Evolutionary conservation across 1,140 invertebrate genomes (phyloP).

Genomic region (Pogonomyrmex californicus): DNA sequence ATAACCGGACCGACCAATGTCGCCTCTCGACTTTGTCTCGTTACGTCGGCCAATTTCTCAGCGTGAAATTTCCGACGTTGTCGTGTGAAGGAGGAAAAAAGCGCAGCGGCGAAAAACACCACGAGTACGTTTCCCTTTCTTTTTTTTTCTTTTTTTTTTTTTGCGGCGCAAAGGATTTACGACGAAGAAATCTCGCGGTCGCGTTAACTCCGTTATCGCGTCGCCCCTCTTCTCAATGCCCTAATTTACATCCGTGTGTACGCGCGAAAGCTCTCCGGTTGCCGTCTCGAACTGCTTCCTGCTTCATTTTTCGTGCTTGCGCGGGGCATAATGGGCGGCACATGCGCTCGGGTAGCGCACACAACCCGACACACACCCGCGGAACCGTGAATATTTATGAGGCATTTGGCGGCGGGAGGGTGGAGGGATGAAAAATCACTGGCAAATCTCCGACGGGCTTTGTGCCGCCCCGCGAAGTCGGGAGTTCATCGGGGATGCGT

Average conservation of each 20-base stretch:
- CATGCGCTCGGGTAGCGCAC: conserved; percentile 11
- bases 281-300: conserved; percentile 24
- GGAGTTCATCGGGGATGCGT: conserved; percentile 48
- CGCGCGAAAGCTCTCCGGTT: conserved; percentile 38
- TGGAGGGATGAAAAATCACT: conserved; percentile 56
- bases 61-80: conserved; percentile 5
- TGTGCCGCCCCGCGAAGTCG: conserved; percentile 34
- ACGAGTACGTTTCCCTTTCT: background rate
- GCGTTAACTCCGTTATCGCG: conserved; percentile 58
- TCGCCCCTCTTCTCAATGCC: background rate
- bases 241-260: conserved; percentile 56
- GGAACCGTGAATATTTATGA: conserved; percentile 59
- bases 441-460: conserved; percentile 56
- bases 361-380: background rate
- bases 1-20: background rate
- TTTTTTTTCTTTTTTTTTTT: background rate
- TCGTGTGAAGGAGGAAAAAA: background rate
- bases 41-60: conserved; percentile 28
- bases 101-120: background rate
- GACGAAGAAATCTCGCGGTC: conserved; percentile 48
- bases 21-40: conserved; percentile 5
- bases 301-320: conserved; percentile 45
- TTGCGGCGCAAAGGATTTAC: conserved; percentile 26
- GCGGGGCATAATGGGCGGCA: conserved; percentile 40
- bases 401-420: background rate